Evolutionary conservation across 2,797 vertebrate species (phyloP).

Genomic region (Bufotes viridis): DNA sequence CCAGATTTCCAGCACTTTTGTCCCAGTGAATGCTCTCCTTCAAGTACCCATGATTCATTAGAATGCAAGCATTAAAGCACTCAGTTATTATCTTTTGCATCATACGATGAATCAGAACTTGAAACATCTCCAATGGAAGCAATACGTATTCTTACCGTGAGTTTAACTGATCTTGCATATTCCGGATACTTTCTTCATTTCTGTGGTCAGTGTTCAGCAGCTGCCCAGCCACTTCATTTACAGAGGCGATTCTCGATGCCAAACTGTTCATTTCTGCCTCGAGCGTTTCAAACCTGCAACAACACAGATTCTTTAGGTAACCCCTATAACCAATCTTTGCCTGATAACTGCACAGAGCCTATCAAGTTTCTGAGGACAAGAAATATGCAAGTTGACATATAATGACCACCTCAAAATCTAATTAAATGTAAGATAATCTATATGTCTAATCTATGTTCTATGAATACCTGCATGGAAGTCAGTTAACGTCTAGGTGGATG

Average conservation of each 20-base stretch:
- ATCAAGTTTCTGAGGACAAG: neutral
- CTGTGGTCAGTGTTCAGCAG: slow-evolving; percentile 82
- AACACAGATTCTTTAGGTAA: neutral
- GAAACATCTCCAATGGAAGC: neutral
- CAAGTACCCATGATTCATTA: neutral
- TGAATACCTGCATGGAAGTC: too few relatives aligned
- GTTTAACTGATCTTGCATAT: slow-evolving; percentile 87
- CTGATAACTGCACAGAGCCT: neutral
- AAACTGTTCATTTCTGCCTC: slow-evolving; percentile 94
- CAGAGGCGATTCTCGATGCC: slow-evolving; percentile 80
- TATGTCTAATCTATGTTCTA: too few relatives aligned
- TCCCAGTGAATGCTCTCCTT: neutral
- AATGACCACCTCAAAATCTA: neutral
- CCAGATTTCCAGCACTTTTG: neutral
- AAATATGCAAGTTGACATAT: neutral
- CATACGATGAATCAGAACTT: neutral
- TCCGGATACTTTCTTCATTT: slow-evolving; percentile 84
- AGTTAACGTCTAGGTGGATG: too few relatives aligned
- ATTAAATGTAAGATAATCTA: too few relatives aligned
- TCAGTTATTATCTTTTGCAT: neutral
- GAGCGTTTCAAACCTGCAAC: slow-evolving; percentile 90
- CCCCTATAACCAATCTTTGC: neutral
- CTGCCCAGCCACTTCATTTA: slow-evolving; percentile 85
- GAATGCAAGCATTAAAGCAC: neutral
- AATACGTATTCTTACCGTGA: slow-evolving; percentile 75